Evolutionary conservation across 2,113 vertebrate genomes (phyloP), one percentile per base, ranked within the genome.

Genomic region (Pseudolaguvia tuberculata): DNA sequence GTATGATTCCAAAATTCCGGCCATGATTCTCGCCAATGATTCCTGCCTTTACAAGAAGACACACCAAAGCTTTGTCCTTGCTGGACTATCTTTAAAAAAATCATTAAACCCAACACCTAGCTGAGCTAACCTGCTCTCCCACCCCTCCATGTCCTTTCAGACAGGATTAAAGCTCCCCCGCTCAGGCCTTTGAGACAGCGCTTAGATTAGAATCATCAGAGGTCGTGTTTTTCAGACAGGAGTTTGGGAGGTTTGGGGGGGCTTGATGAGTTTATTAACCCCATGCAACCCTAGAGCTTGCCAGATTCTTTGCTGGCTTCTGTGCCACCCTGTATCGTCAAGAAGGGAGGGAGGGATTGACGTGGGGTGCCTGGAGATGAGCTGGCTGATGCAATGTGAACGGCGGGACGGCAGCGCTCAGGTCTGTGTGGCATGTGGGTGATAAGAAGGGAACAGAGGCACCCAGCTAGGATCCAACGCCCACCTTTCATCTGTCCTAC

Each of bases 201-300:
- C 78, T 56, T 78, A 87, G 90, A 90, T 90, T 82, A 81, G 78
- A 85, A 89, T 91, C 85, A 83, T 73, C 21, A 20, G 76, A 74
- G 75, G 75, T 78, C 59, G 57, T 45, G 50, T 71, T 76, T 55
- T 68, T 23, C 4, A 47, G 72, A 73, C 52, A 42, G 56, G 76
- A 72, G 76, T 72, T 75, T 69, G 35, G 57, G 74, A 55, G 75
- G 75, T 73, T 50, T 74, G 58, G 21, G 71, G 57, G 50, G 76
- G 82, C 87, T 76, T 87, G 88, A 89, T 87, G 88, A 89, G 86
- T 83, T 90, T 90, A 91, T 90, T 90, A 90, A 87, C 87, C 84
- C 82, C 14, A 48, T 11, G 50, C 35, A 80, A 79, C 82, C 85
- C 86, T 47, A 81, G 78, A 55, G 72, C 77, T 75, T 56, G 9